phyloP scores from a whole-genome alignment of 2,113 vertebrate genomes.

The Sitta europaea region DNA sequence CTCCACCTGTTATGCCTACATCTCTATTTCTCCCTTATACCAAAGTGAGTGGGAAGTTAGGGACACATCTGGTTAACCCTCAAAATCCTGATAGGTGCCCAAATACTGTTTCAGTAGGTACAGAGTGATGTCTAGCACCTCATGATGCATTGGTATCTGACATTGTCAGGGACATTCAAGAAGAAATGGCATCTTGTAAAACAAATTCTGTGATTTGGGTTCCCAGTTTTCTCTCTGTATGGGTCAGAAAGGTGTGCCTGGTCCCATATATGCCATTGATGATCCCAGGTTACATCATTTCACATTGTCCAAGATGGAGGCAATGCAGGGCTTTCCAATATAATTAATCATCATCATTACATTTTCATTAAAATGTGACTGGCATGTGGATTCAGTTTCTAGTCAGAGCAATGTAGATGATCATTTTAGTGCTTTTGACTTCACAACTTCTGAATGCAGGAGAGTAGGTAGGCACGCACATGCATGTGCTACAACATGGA shows the following conservation, averaged over 20 bases:
- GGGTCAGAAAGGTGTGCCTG: not conserved
- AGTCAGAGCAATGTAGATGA: not conserved
- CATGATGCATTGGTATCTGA: accelerated
- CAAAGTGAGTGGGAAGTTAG: not conserved
- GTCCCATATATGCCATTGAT: not conserved
- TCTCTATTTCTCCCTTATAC: not conserved
- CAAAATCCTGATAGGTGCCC: not conserved
- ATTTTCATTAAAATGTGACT: not conserved
- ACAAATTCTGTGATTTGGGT: not conserved
- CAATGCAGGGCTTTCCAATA: not conserved
- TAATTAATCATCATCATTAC: not conserved
- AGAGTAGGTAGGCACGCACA: not conserved
- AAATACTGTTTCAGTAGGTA: not conserved
- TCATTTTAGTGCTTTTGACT: not conserved
- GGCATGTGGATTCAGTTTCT: not conserved
- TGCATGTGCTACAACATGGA: not conserved
- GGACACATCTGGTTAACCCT: not conserved
- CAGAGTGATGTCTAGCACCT: not conserved
- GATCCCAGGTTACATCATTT: not conserved
- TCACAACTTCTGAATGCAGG: not conserved
- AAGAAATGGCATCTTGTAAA: not conserved
- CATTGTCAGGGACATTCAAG: not conserved
- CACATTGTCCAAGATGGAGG: not conserved
- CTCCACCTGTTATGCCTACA: not conserved
- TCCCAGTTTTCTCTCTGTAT: not conserved